Base-by-base conservation (phyloP, 1,140 invertebrate species). In the Thaumatotibia leucotreta region DNA sequence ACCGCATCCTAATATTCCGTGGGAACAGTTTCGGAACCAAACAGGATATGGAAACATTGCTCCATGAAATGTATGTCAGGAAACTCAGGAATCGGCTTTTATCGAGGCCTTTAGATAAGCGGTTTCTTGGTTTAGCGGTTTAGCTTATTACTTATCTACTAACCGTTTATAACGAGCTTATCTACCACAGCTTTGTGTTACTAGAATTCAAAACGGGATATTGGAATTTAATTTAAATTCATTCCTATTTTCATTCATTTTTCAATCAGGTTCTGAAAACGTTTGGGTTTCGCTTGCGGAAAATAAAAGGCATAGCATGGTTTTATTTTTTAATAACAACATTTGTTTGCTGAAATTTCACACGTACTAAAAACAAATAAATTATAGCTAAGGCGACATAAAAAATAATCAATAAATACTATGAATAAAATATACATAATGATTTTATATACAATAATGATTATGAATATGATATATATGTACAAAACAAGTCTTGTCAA, bases 241-340 rank as follows among this genome's bases (percentile, higher is more conserved):
- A 6, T n/a, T 27, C 9, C 10, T 35, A 27, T 52, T 52, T 52
- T 22, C 27, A 8, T n/a, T 27, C 11, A 33, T 61, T 52, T 5
- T n/a, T n/a, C n/a, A n/a, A 52, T 14, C 3, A 8, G 49, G 17
- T 20, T 20, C 8, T 24, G 8, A 52, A 20, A 20, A 24, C 6
- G 9, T 27, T 31, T 3, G 14, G 2, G 14, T 33, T 0, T 17
- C 4, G 17, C 10, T 32, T 61, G 14, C 2, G 11, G 20, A 24
- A 23, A 75, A 75, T 72, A 75, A 78, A 78, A 72, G 17, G 29
- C 35, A n/a, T 29, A 32, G 52, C 70, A 79, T 72, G 62, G 66
- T 70, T 77, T 72, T 61, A 79, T 70, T 66, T 45, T 78, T 73
- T 79, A 81, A 75, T 80, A 70, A 71, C 45, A 73, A 66, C 52